Evolutionary conservation across 2,797 vertebrate genomes (phyloP).

Genomic region (Sebastes aleutianus): DNA sequence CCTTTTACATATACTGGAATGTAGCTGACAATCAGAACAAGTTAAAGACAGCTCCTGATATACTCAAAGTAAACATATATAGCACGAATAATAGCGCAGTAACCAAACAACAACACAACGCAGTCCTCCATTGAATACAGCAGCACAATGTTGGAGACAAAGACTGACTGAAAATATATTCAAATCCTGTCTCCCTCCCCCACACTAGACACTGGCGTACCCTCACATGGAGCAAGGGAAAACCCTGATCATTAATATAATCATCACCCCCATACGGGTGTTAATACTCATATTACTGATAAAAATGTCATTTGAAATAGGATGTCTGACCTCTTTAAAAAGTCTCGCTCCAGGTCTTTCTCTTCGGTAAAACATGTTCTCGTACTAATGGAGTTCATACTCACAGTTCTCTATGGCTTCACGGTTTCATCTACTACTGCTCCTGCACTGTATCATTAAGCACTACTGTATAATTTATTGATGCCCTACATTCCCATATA

Average conservation of each 20-base stretch:
- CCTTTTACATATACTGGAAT: background rate
- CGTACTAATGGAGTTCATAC: constrained; percentile 33
- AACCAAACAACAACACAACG: background rate
- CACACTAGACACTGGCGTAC: background rate
- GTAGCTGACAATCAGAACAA: background rate
- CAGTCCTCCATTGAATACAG: background rate
- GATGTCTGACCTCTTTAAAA: constrained; percentile 51
- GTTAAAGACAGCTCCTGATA: background rate
- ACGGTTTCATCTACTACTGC: constrained; percentile 11
- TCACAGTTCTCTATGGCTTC: constrained; percentile 16
- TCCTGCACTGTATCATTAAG: constrained; percentile 46
- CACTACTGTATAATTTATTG: constrained; percentile 63
- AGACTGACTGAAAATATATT: constrained; percentile 39
- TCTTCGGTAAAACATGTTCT: constrained; percentile 24
- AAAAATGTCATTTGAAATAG: constrained; percentile 52
- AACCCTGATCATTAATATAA: constrained; percentile 48
- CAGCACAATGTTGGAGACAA: constrained; percentile 22
- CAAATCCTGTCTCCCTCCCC: constrained; percentile 21
- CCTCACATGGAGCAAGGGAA: background rate
- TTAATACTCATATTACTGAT: constrained; percentile 36
- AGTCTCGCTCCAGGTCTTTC: constrained; percentile 37
- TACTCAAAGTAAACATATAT: background rate
- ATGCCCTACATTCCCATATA: constrained; percentile 48
- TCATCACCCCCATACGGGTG: constrained; percentile 29
- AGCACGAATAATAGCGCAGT: background rate